Evolutionary conservation across 37 sponge, comb jelly and placozoan species (phyloP).

Genomic region (Spongilla lacustris): DNA sequence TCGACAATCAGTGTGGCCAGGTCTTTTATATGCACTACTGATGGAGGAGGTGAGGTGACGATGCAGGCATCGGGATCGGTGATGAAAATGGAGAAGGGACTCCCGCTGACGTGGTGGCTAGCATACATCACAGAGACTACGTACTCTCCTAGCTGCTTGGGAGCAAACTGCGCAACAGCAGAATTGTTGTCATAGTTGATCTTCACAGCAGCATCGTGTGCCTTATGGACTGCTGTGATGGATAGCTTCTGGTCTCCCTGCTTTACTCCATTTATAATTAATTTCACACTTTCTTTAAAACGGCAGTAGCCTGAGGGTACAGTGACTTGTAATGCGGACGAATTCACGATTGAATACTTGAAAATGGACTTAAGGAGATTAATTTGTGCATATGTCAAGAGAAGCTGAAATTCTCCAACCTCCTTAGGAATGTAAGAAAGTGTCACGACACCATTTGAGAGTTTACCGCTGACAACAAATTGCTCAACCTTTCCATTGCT

Average conservation of each 20-base stretch:
- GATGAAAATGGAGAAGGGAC: conserved; percentile 70
- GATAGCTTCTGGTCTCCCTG: conserved; percentile 29
- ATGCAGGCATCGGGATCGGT: conserved; percentile 59
- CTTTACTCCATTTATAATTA: conserved; percentile 55
- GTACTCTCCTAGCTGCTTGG: conserved; percentile 73
- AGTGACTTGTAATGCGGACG: conserved; percentile 37
- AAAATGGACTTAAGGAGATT: conserved; percentile 46
- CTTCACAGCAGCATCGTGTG: conserved; percentile 65
- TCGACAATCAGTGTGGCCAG: conserved; percentile 35
- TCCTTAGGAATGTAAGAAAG: conserved; percentile 36
- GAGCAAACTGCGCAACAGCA: conserved; percentile 49
- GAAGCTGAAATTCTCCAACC: conserved; percentile 53
- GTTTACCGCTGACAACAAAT: background rate
- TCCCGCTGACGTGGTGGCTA: conserved; percentile 64
- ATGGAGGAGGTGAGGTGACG: conserved; percentile 29
- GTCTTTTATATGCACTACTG: conserved; percentile 34
- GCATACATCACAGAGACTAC: conserved; percentile 53
- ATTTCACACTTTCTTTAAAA: conserved; percentile 57
- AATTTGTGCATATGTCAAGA: conserved; percentile 37
- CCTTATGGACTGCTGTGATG: conserved; percentile 49
- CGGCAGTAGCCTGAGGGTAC: conserved; percentile 57
- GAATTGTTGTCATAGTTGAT: conserved; percentile 22
- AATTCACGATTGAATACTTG: conserved; percentile 56
- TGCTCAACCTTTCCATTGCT: conserved; percentile 10
- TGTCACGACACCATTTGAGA: conserved; percentile 14